Conservation (phyloP, 2,797 vertebrate genomes). For the Channallabes apus region DNA sequence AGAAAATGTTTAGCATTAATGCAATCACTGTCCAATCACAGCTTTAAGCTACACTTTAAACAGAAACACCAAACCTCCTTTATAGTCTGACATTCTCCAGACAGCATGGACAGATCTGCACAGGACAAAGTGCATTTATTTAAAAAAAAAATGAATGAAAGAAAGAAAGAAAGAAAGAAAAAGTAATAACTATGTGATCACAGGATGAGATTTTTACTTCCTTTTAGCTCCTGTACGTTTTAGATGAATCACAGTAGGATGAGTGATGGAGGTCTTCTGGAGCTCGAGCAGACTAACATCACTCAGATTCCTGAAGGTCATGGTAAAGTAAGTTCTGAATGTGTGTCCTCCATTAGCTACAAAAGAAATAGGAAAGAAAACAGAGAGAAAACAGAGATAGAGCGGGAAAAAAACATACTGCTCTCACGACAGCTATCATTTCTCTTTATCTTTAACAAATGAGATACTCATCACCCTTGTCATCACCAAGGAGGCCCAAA, state of each 20-base stretch:
- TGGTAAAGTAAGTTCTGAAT: conserved; percentile 76
- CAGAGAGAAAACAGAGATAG: background rate
- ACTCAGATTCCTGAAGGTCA: conserved; percentile 80
- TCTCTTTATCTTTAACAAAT: conserved; percentile 74
- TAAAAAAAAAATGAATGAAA: background rate
- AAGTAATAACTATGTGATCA: background rate
- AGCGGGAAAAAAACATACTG: conserved; percentile 37
- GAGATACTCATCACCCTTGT: conserved; percentile 69
- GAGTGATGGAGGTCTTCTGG: conserved; percentile 61
- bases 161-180: no score
- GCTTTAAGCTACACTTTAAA: background rate
- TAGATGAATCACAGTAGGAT: conserved; percentile 26
- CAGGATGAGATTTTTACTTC: background rate
- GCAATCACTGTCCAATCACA: background rate
- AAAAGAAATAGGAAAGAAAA: background rate
- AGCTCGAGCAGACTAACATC: conserved; percentile 72
- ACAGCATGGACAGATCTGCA: background rate
- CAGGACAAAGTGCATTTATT: background rate
- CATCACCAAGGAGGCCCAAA: conserved; percentile 74
- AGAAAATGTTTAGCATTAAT: background rate
- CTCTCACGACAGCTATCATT: no score
- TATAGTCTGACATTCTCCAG: background rate
- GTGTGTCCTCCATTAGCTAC: conserved; percentile 80
- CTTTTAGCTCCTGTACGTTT: background rate
- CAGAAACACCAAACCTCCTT: background rate